Base-by-base conservation (phyloP, 2,888 invertebrate species). In the Sarcophaga caerulescens region DNA sequence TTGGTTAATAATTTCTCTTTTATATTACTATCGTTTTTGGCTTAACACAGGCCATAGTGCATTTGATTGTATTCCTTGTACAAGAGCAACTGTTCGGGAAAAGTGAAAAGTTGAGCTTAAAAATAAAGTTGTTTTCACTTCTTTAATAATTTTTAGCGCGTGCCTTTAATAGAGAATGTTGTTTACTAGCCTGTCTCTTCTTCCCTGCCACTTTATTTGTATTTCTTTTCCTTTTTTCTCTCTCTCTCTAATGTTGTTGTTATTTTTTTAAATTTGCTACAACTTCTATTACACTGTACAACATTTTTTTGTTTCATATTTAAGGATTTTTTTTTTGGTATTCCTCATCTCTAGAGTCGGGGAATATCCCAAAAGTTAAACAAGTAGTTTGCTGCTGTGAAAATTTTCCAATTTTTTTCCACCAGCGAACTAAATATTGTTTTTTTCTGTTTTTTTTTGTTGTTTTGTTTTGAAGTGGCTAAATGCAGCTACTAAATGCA, bases 141-240 rank as follows among this genome's bases (percentile, higher is more conserved):
- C 75, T 84, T 84, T 75, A 80, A 84, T 84, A 80, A 75, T 84
- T 80, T 80, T 77, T 57, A 75, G 75, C 75, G 84, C 84, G 84
- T 84, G 84, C 63, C 23, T 80, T 71, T 25, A 52, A 52, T 52
- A 52, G 4, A 52, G 17, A 52, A 52, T 14, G 62, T 79, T 66
- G 63, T 84, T 66, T 70, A 17, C 10, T 25, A 35, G 35, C 45
- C 47, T 62, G 35, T 25, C 45, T 70, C 12, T 14, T 4, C 47
- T 5, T 69, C 52, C 21, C 62, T 76, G 63, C 75, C 44, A 70
- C 63, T 44, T 14, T 57, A 57, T 69, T 76, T 59, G 47, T 17
- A 69, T 14, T 23, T 19, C 11, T 80, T n/a, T 35, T 44, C 10
- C 10, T 23, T 45, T 6, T 21, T 71, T 17, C 47, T 47, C 0